phyloP scores from a whole-genome alignment of 2,888 invertebrate species.

The Phengaris arion region DNA sequence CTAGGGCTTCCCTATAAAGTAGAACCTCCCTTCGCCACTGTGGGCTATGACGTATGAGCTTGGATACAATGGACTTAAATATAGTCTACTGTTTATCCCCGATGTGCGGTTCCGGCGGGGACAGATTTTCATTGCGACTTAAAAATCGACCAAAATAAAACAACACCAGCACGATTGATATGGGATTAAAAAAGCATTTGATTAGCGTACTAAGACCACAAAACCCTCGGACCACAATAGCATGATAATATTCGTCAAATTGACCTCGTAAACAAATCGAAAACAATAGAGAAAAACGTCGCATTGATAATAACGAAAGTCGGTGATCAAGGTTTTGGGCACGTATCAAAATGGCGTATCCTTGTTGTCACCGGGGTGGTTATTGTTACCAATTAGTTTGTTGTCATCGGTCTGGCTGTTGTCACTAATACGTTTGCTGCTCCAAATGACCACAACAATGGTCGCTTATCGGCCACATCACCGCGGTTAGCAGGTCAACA shows the following conservation, averaged over 20 bases:
- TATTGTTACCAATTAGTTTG: neutral
- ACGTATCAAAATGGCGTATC: neutral
- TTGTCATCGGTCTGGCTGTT: neutral
- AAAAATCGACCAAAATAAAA: too few relatives aligned
- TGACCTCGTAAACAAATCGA: neutral
- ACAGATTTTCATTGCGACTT: too few relatives aligned
- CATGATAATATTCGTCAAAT: neutral
- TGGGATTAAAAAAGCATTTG: too few relatives aligned
- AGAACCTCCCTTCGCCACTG: too few relatives aligned
- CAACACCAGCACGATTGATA: too few relatives aligned
- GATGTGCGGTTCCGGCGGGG: too few relatives aligned
- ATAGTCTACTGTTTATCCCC: too few relatives aligned
- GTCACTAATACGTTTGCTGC: constrained; percentile 47
- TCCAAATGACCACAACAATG: constrained; percentile 59
- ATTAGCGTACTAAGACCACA: too few relatives aligned
- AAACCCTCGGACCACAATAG: neutral
- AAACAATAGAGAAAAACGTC: neutral
- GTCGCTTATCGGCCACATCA: constrained; percentile 38
- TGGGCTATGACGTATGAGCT: too few relatives aligned
- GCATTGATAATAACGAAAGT: constrained; percentile 8
- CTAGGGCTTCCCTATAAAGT: too few relatives aligned
- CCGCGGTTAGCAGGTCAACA: constrained; percentile 29
- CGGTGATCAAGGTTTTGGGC: neutral
- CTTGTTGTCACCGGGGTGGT: neutral
- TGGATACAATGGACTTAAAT: too few relatives aligned